phyloP scores from a whole-genome alignment of 1,140 invertebrate genomes.

The Apis mellifera region Amel_HAv3.1 CM009945.2:6304501-6305000 shows the following conservation, averaged over 20 bases:
- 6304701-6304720: too few species aligned
- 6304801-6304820: neutral
- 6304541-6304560: neutral
- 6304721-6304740: neutral
- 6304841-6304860: neutral
- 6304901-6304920: too few species aligned
- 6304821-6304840: neutral
- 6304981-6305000: neutral
- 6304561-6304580: neutral
- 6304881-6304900: too few species aligned
- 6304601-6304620: neutral
- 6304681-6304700: neutral
- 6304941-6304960: too few species aligned
- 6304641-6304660: neutral
- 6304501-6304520: neutral
- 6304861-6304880: neutral
- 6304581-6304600: neutral
- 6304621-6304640: neutral
- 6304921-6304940: too few species aligned
- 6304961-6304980: neutral
- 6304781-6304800: neutral
- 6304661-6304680: neutral
- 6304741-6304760: accelerated
- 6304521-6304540: too few species aligned
- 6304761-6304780: neutral